Evolutionary conservation across 2,797 vertebrate genomes (phyloP).

Genomic region (Mormyrops boulengeri): DNA sequence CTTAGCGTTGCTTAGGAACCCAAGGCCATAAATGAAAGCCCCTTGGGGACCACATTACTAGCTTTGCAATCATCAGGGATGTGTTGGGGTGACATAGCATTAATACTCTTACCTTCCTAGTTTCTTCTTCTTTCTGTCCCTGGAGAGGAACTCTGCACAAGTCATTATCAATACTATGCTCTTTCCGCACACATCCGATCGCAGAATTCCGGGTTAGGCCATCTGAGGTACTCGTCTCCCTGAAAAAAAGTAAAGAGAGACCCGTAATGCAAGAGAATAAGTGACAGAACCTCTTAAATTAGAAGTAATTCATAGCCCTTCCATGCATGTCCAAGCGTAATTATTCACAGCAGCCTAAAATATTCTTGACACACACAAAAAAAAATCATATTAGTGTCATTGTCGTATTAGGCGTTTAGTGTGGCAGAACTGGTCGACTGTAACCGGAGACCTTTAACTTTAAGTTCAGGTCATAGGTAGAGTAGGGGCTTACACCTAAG

Average conservation of each 20-base stretch:
- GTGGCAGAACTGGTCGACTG: not conserved
- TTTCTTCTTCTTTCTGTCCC: not conserved
- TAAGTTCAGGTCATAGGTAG: not conserved
- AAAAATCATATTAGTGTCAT: not conserved
- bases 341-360: not conserved
- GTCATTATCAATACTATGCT: not conserved
- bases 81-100: not conserved
- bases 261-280: not conserved
- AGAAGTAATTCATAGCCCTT: not conserved
- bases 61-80: not conserved
- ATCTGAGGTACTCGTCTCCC: not conserved
- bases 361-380: not conserved
- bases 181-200: not conserved
- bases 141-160: not conserved
- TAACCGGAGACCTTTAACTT: not conserved
- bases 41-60: not conserved
- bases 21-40: not conserved
- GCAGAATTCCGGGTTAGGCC: not conserved
- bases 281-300: not conserved
- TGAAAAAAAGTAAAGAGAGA: not conserved
- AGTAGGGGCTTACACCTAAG: not conserved
- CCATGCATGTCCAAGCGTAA: not conserved
- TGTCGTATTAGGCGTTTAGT: not conserved
- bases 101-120: not conserved
- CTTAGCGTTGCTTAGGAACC: not conserved